Conservation (phyloP, 2,888 invertebrate genomes). For the Cyclophora punctaria region DNA sequence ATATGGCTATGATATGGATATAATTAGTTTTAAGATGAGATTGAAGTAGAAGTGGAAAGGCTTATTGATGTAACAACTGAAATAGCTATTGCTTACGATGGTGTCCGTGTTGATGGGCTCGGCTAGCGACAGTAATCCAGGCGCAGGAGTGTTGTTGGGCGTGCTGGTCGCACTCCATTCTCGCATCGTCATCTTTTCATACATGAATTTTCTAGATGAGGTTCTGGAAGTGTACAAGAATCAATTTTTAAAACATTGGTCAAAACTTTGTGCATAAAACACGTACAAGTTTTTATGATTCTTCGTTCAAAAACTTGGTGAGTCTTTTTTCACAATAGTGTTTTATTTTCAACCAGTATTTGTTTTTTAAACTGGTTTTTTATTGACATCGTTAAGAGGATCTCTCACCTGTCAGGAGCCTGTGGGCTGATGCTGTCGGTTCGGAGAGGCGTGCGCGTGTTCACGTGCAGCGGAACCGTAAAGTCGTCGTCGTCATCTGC, state of each 20-base stretch:
- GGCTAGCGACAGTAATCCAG: slow-evolving; percentile 64
- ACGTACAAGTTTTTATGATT: too few relatives aligned
- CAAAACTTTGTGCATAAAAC: too few relatives aligned
- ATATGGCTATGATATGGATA: too few relatives aligned
- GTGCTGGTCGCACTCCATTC: slow-evolving; percentile 64
- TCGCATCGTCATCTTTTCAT: slow-evolving; percentile 70
- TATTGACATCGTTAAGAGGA: too few relatives aligned
- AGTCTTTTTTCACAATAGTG: too few relatives aligned
- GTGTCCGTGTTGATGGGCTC: slow-evolving; percentile 51
- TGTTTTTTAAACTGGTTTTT: too few relatives aligned
- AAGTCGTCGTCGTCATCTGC: slow-evolving; percentile 84
- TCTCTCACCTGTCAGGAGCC: slow-evolving; percentile 61
- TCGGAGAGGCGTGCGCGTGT: slow-evolving; percentile 67
- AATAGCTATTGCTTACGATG: slow-evolving; percentile 34
- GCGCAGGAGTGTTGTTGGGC: slow-evolving; percentile 46
- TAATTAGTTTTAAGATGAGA: too few relatives aligned
- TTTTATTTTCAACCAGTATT: too few relatives aligned
- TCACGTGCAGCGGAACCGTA: slow-evolving; percentile 81
- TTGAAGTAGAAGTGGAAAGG: too few relatives aligned
- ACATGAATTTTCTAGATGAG: slow-evolving; percentile 72
- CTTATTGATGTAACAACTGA: too few relatives aligned
- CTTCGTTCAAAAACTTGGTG: too few relatives aligned
- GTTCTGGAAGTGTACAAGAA: slow-evolving; percentile 38
- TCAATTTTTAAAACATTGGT: too few relatives aligned
- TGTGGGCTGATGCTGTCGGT: slow-evolving; percentile 62